A percentile compares a stretch with the other conserved stretches of the same genome.
Evolutionary conservation across 2,888 invertebrate species (phyloP).

Genomic region (Entomobrya proxima): DNA sequence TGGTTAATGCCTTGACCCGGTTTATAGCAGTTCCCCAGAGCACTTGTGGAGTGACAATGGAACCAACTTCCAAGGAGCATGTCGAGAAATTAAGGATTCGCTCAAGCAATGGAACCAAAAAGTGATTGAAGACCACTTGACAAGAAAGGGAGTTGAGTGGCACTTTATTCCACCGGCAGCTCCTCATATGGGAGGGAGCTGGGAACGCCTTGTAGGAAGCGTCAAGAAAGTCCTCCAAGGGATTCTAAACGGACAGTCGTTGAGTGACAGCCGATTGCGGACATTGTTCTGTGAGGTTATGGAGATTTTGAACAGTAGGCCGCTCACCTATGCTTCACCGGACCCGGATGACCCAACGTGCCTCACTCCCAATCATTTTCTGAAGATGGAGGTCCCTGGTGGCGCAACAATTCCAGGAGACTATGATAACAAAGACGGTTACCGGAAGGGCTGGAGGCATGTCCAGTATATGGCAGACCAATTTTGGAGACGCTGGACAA

Average conservation of each 20-base stretch:
- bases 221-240: slow-evolving; percentile 60
- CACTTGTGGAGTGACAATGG: slow-evolving; percentile 69
- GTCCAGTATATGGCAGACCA: slow-evolving; percentile 65
- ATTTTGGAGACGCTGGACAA: slow-evolving; percentile 71
- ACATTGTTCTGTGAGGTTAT: slow-evolving; percentile 65
- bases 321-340: slow-evolving; percentile 49
- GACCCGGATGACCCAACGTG: slow-evolving; percentile 53
- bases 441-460: slow-evolving; percentile 54
- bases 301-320: slow-evolving; percentile 57
- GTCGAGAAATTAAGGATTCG: slow-evolving; percentile 32
- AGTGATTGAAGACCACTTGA: background rate
- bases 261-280: too few species aligned
- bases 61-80: slow-evolving; percentile 69
- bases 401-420: slow-evolving; percentile 37
- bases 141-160: slow-evolving; percentile 44
- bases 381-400: slow-evolving; percentile 21
- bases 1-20: too few species aligned
- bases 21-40: slow-evolving; percentile 32
- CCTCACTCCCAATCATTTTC: slow-evolving; percentile 64
- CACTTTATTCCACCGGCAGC: slow-evolving; percentile 68
- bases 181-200: slow-evolving; percentile 72
- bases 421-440: slow-evolving; percentile 14
- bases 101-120: background rate
- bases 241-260: too few species aligned
- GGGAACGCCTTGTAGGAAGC: slow-evolving; percentile 71